Base-by-base conservation (phyloP, 92 coral and sea anemone species). In the Porites lobata region DNA sequence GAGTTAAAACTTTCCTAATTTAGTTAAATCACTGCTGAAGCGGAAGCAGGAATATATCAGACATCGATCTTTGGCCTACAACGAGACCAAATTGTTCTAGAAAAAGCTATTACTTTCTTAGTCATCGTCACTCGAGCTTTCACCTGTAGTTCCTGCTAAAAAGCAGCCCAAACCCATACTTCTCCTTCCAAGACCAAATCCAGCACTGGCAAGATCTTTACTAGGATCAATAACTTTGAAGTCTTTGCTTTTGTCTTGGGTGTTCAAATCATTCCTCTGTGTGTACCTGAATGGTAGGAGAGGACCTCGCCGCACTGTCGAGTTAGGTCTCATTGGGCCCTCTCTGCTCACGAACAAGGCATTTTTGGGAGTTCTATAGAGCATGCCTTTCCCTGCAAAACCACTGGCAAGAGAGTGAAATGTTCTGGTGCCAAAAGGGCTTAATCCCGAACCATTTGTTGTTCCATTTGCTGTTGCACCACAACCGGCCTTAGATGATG, bases 181-280 rank as follows among this genome's bases (percentile, higher is more conserved):
- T 63, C 86, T 71, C 53, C 87, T 89, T 9, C 93, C 80, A 13
- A 92, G 88, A 14, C 95, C 93, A 80, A 95, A 89, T 18, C 98
- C 98, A 4, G 98, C 96, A 57, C 98, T 91, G n/a, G 98, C 98
- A 50, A 95, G 90, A 83, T 95, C 98, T 53, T 88, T 93, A 64
- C 86, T 73, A 8, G 95, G 95, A 65, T 95, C 96, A 15, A 95
- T 95, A 38, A 92, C 77, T 87, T 88, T 91, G 73, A 78, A 95
- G 77, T 90, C 89, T 18, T 80, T 85, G 26, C 67, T 65, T 65
- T 71, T 19, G 18, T 72, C 76, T 24, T 59, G 52, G 8, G 20
- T 58, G 69, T 84, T 93, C n/a, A 88, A 65, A 12, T 71, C 76
- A 2, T 75, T 79, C 52, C 87, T 73, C 47, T 93, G 98, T 4